phyloP scores from a whole-genome alignment of 2,113 vertebrate genomes.

The Gracilinanus agilis region DNA sequence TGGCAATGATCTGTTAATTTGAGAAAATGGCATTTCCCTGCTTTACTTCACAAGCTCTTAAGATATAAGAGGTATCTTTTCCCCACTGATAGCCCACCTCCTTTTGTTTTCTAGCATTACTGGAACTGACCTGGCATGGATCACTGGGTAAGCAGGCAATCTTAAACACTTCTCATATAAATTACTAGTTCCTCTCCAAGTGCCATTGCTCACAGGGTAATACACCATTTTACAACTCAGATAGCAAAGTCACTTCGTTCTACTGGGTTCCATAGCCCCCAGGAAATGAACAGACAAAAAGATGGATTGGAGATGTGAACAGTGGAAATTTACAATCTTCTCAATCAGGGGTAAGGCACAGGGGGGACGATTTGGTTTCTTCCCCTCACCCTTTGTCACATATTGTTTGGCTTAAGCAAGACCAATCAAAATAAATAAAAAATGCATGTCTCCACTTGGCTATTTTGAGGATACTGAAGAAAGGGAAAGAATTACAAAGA shows the following conservation, averaged over 20 bases:
- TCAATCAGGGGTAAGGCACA: not conserved
- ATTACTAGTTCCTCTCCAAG: constrained; percentile 77
- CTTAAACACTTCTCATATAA: constrained; percentile 82
- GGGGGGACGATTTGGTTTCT: not conserved
- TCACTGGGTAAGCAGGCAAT: constrained; percentile 78
- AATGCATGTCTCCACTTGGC: not conserved
- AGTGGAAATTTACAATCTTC: constrained; percentile 38
- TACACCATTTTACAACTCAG: constrained; percentile 74
- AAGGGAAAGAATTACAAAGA: constrained; percentile 39
- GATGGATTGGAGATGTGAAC: constrained; percentile 52
- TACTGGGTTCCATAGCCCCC: constrained; percentile 48
- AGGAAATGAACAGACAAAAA: constrained; percentile 70
- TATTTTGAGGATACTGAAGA: not conserved
- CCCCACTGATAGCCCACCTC: constrained; percentile 55
- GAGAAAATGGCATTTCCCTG: constrained; percentile 77
- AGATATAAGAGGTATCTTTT: constrained; percentile 58
- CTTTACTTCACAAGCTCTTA: constrained; percentile 65
- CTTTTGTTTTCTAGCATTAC: constrained; percentile 69
- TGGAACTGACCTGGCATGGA: constrained; percentile 78
- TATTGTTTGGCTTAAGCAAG: constrained; percentile 29
- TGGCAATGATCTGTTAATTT: constrained; percentile 80
- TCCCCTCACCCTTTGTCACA: constrained; percentile 29
- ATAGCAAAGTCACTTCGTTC: constrained; percentile 74
- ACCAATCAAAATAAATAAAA: constrained; percentile 6
- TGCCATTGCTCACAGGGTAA: constrained; percentile 73